Conservation (phyloP, 2,888 invertebrate genomes). For the Polydesmus complanatus region DNA sequence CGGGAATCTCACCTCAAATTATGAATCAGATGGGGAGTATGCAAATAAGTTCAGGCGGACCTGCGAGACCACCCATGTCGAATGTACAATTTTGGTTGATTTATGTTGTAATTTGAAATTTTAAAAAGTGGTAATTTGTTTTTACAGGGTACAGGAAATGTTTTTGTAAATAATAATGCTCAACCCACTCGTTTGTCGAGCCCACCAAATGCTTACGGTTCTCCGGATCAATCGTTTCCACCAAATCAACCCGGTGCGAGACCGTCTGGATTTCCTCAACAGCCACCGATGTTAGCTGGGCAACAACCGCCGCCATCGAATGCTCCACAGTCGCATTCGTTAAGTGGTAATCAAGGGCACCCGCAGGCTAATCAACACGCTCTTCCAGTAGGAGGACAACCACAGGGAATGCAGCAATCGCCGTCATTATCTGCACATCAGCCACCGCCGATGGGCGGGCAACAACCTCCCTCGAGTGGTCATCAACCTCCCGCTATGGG, state of each 20-base stretch:
- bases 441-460: too few species aligned
- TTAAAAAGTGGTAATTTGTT: background rate
- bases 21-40: conserved; percentile 7
- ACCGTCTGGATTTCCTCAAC: too few species aligned
- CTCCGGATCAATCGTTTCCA: background rate
- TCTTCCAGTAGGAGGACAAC: too few species aligned
- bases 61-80: conserved; percentile 10
- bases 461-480: too few species aligned
- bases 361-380: too few species aligned
- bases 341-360: too few species aligned
- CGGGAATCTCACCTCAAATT: background rate
- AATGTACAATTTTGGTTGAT: background rate
- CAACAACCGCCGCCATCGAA: too few species aligned
- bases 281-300: too few species aligned
- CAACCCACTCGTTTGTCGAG: background rate
- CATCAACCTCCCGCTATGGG: too few species aligned
- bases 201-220: background rate
- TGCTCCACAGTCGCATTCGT: too few species aligned
- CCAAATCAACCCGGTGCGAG: background rate
- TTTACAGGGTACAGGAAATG: background rate
- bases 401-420: too few species aligned
- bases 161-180: background rate
- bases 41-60: background rate
- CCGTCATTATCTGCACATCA: too few species aligned
- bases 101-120: background rate